Evolutionary conservation across 2,113 vertebrate genomes (phyloP).

Genomic region (Sarotherodon lohbergeri): DNA sequence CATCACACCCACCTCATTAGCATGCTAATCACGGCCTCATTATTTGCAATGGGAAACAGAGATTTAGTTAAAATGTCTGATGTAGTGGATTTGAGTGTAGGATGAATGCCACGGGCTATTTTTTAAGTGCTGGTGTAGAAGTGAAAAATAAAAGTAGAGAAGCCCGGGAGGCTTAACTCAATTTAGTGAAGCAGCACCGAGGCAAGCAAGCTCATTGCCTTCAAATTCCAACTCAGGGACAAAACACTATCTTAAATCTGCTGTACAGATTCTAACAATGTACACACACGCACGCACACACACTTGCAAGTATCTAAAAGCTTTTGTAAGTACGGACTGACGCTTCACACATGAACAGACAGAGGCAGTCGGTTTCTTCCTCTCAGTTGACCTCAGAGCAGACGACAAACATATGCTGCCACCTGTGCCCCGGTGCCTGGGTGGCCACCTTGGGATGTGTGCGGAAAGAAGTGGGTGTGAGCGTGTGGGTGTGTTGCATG

Average conservation of each 20-base stretch:
- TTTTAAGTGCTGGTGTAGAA: neutral
- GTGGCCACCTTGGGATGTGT: neutral
- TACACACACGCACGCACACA: neutral
- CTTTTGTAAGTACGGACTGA: neutral
- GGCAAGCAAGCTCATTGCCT: constrained; percentile 8
- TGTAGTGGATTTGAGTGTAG: constrained; percentile 31
- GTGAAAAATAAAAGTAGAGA: constrained; percentile 16
- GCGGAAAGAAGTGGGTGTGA: neutral
- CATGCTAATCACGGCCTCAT: constrained; percentile 30
- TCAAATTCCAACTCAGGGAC: constrained; percentile 10
- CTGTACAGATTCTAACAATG: neutral
- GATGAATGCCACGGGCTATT: constrained; percentile 17
- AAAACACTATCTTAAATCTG: neutral
- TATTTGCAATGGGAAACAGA: constrained; percentile 42
- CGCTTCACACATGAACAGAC: neutral
- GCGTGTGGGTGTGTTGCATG: neutral
- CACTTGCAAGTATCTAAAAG: neutral
- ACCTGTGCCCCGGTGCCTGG: constrained; percentile 41
- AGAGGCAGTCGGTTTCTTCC: neutral
- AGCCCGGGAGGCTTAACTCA: neutral
- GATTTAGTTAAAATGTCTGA: constrained; percentile 48
- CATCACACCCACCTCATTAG: constrained; percentile 30
- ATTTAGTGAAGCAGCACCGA: neutral
- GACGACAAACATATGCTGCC: constrained; percentile 42
- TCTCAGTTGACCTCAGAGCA: neutral